Evolutionary conservation across 2,113 vertebrate species (phyloP).

Genomic region (Nipponia nippon): DNA sequence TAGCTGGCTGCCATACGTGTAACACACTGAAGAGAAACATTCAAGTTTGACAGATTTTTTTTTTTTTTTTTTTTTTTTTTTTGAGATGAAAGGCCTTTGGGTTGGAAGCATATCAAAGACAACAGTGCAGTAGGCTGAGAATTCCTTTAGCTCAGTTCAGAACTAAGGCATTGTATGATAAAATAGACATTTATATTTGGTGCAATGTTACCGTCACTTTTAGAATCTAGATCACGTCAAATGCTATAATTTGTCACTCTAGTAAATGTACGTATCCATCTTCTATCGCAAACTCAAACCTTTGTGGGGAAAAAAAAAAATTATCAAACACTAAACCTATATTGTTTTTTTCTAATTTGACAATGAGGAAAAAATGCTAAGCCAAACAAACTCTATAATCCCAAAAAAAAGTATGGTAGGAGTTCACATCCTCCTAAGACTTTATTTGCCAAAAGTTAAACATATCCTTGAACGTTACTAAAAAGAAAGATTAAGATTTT

Average conservation of each 20-base stretch:
- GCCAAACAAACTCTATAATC: slow-evolving; percentile 38
- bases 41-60: slow-evolving; percentile 78
- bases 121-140: slow-evolving; percentile 78
- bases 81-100: slow-evolving; percentile 84
- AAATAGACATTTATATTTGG: slow-evolving; percentile 78
- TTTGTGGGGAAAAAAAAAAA: not conserved
- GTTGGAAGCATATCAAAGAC: slow-evolving; percentile 82
- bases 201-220: slow-evolving; percentile 67
- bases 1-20: slow-evolving; percentile 71
- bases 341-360: slow-evolving; percentile 60
- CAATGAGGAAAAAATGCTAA: slow-evolving; percentile 49
- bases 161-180: slow-evolving; percentile 80
- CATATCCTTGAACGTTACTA: not conserved
- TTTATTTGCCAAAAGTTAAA: not conserved
- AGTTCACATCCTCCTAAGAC: slow-evolving; percentile 23
- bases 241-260: slow-evolving; percentile 64
- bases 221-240: slow-evolving; percentile 66
- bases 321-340: slow-evolving; percentile 59
- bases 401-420: not conserved
- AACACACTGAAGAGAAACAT: slow-evolving; percentile 74
- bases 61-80: not conserved
- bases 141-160: slow-evolving; percentile 75
- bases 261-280: slow-evolving; percentile 51
- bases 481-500: slow-evolving; percentile 35
- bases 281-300: slow-evolving; percentile 57